Evolutionary conservation across 2,888 invertebrate genomes (phyloP).

Genomic region (Heliconius hortense): DNA sequence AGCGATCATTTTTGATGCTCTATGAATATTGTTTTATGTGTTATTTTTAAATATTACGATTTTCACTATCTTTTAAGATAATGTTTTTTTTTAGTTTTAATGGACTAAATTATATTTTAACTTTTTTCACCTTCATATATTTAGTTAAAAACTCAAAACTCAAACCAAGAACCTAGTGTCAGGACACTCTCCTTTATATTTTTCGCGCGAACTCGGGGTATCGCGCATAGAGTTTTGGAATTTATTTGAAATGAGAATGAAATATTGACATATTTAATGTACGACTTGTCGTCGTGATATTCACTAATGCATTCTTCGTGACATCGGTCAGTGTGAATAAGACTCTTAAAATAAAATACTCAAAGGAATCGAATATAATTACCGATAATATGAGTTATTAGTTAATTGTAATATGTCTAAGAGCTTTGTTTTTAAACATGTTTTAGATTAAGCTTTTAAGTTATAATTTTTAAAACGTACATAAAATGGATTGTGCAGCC

Average conservation of each 20-base stretch:
- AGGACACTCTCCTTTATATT: no score
- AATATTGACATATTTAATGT: not conserved
- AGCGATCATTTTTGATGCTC: no score
- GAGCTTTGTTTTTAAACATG: not conserved
- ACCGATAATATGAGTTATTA: constrained; percentile 6
- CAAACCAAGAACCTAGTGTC: no score
- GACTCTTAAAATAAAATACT: not conserved
- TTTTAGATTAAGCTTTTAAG: not conserved
- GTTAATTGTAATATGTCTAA: not conserved
- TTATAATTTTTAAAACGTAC: not conserved
- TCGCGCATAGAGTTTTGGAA: no score
- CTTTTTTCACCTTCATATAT: not conserved
- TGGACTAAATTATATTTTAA: no score
- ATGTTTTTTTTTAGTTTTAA: no score
- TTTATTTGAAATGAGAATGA: not conserved
- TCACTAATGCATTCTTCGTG: constrained; percentile 3
- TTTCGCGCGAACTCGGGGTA: no score
- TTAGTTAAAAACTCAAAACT: no score
- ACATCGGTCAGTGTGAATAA: not conserved
- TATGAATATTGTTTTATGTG: no score
- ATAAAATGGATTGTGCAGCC: not conserved
- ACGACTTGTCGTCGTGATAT: not conserved
- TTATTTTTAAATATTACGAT: not conserved
- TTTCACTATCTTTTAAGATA: not conserved
- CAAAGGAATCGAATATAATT: constrained; percentile 1